phyloP scores from a whole-genome alignment of 2,888 invertebrate species.

The Molorchus minor region DNA sequence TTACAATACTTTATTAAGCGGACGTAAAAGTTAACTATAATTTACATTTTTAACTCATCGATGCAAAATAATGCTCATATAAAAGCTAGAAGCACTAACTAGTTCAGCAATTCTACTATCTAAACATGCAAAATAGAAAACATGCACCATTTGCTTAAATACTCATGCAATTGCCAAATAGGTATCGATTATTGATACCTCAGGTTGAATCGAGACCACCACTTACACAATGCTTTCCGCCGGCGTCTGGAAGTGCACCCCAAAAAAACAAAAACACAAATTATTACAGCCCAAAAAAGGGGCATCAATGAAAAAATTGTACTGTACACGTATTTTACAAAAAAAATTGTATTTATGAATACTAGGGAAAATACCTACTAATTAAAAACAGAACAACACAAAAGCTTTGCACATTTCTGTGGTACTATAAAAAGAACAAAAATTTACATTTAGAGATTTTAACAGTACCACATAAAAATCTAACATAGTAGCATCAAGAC shows the following conservation, averaged over 20 bases:
- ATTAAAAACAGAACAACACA: conserved; percentile 12
- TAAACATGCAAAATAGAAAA: conserved; percentile 19
- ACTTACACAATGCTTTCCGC: conserved; percentile 64
- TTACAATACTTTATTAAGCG: too few species aligned
- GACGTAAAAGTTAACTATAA: too few species aligned
- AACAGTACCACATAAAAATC: conserved; percentile 3
- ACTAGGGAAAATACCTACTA: conserved; percentile 16
- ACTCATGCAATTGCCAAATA: conserved; percentile 50
- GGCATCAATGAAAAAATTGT: conserved; percentile 35
- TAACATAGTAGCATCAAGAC: conserved; percentile 23
- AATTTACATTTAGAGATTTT: neutral
- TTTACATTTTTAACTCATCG: too few species aligned
- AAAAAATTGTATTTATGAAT: conserved; percentile 2
- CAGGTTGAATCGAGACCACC: conserved; percentile 58
- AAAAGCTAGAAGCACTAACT: conserved; percentile 7
- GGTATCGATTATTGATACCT: conserved; percentile 32
- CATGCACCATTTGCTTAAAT: conserved; percentile 37
- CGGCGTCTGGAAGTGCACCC: conserved; percentile 60
- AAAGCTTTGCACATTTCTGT: conserved; percentile 11
- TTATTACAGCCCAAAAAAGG: conserved; percentile 46
- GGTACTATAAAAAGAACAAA: conserved; percentile 28
- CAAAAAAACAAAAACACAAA: conserved; percentile 57
- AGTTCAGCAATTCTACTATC: neutral
- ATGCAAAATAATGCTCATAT: too few species aligned
- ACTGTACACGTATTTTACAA: conserved; percentile 16